These are phyloP conservation scores for Caiman crocodilus DNA, from an alignment of 2,797 vertebrate species.

Conservation along the genomic window DNA sequence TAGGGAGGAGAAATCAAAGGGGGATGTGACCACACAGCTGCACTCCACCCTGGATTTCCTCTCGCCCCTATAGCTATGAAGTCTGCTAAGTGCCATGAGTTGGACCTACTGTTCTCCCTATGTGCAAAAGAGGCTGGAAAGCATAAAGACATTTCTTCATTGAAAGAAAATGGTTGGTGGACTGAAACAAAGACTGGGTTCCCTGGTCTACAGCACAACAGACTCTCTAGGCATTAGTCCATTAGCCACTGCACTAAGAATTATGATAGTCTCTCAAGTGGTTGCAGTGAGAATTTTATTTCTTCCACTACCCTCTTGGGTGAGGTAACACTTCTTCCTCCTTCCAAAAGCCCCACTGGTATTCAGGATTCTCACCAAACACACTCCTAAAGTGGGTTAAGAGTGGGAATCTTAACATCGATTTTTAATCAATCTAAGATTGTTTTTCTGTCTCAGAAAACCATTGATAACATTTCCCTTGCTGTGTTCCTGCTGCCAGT, in stretches of 20 bases:
- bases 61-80: not conserved
- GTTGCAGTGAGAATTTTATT: not conserved
- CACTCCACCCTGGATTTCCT: not conserved
- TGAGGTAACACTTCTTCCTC: not conserved
- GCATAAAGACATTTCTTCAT: slow-evolving; percentile 8
- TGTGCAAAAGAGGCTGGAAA: not conserved
- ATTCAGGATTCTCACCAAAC: not conserved
- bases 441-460: not conserved
- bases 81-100: not conserved
- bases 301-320: not conserved
- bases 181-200: not conserved
- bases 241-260: not conserved
- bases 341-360: not conserved
- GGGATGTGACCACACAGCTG: too few relatives aligned
- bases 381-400: not conserved
- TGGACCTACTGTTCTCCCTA: not conserved
- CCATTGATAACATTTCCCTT: not conserved
- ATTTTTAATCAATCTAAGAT: not conserved
- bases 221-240: not conserved
- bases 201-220: not conserved
- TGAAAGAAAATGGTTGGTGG: slow-evolving; percentile 10
- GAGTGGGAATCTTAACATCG: not conserved
- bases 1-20: too few relatives aligned
- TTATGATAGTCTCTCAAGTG: not conserved
- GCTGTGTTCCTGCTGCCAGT: not conserved